A percentile compares a stretch with the other conserved stretches of the same genome.
These are phyloP conservation scores for Archips crataeganus DNA, from an alignment of 2,888 invertebrate species.

Conservation along the genomic window DNA sequence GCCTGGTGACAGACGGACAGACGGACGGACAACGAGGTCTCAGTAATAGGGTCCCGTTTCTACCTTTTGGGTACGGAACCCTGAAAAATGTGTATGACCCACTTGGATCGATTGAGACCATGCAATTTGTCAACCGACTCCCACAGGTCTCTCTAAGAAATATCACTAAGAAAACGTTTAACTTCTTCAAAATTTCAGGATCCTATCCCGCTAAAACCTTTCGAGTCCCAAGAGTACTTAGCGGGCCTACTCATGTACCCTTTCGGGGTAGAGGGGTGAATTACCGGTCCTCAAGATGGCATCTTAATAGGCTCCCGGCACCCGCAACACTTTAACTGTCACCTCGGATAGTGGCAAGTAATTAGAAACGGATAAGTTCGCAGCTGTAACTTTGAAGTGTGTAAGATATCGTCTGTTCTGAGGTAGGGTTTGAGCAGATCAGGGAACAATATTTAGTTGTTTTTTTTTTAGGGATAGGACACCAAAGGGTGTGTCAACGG, in stretches of 20 bases:
- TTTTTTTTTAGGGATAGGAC: no score
- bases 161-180: neutral
- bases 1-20: no score
- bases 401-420: no score
- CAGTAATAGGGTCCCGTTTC: no score
- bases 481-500: no score
- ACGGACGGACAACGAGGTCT: no score
- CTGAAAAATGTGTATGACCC: no score
- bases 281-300: conserved; percentile 16
- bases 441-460: neutral
- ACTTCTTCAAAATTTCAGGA: neutral
- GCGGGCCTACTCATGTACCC: conserved; percentile 17
- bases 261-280: conserved; percentile 20
- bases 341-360: conserved; percentile 8
- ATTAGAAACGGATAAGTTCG: conserved; percentile 4
- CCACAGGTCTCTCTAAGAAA: neutral
- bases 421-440: no score
- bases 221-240: conserved; percentile 21
- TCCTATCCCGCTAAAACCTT: conserved; percentile 15
- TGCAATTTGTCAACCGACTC: neutral
- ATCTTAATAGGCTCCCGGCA: conserved; percentile 12
- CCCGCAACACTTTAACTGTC: conserved; percentile 21
- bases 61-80: no score
- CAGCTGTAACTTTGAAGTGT: neutral
- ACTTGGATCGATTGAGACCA: no score